These are phyloP conservation scores for Passerina amoena DNA, from an alignment of 2,113 vertebrate genomes.

Conservation along the genomic window DNA sequence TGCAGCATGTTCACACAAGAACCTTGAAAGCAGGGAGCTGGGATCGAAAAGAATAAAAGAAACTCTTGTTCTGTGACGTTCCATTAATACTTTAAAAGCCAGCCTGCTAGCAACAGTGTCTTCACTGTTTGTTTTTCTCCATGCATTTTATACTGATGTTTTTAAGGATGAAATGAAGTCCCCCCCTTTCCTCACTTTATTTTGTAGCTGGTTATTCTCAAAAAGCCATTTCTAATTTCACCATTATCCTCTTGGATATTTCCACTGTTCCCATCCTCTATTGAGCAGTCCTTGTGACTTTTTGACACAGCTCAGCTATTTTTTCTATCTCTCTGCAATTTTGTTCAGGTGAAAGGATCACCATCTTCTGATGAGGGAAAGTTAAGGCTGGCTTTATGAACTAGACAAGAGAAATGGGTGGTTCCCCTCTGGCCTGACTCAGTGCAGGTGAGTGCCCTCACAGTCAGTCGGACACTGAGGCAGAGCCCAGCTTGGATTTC, in stretches of 20 bases:
- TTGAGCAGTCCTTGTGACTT: background rate
- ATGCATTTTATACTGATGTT: background rate
- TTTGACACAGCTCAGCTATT: background rate
- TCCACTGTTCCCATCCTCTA: background rate
- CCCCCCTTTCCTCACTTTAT: background rate
- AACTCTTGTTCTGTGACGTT: conserved; percentile 73
- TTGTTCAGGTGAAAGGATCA: background rate
- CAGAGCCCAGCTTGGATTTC: background rate
- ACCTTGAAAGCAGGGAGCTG: conserved; percentile 61
- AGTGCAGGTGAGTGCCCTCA: background rate
- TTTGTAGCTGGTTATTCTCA: background rate
- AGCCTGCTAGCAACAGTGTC: conserved; percentile 37
- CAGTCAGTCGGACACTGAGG: accelerated
- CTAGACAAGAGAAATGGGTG: background rate
- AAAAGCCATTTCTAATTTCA: background rate
- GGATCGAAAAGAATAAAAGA: conserved; percentile 71
- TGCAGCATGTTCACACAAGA: conserved; percentile 77
- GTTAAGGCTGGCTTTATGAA: background rate
- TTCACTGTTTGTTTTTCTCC: conserved; percentile 49
- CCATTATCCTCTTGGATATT: background rate
- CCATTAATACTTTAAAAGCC: conserved; percentile 50
- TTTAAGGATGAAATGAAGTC: conserved; percentile 6
- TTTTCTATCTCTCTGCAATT: background rate
- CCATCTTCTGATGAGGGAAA: background rate
- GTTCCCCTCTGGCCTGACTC: background rate